phyloP scores from a whole-genome alignment of 2,797 vertebrate genomes.

The Pipistrellus pygmaeus region DNA sequence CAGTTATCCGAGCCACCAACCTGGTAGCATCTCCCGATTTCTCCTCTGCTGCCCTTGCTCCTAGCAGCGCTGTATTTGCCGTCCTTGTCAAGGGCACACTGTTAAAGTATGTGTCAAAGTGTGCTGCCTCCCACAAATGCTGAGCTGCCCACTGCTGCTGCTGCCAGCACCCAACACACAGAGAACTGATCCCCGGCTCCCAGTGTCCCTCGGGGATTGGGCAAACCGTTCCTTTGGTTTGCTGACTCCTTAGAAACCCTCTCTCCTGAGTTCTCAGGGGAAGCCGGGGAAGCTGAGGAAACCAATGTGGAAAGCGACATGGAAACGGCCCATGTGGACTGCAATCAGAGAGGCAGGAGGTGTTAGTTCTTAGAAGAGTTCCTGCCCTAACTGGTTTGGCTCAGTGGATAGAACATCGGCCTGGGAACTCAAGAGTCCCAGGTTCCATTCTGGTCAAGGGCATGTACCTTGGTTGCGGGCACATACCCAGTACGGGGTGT shows the following conservation, averaged over 20 bases:
- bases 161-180: background rate
- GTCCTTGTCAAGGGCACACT: background rate
- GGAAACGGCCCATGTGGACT: background rate
- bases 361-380: background rate
- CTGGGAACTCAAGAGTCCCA: no score
- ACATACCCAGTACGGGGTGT: no score
- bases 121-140: rapidly evolving
- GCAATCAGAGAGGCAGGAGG: background rate
- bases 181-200: background rate
- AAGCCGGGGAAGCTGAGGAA: background rate
- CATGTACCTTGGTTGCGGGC: no score
- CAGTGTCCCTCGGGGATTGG: background rate
- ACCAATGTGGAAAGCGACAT: background rate
- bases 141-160: background rate
- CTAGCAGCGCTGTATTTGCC: rapidly evolving
- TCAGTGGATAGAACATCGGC: no score
- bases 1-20: background rate
- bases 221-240: background rate
- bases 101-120: rapidly evolving
- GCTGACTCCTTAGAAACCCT: background rate
- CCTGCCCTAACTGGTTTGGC: background rate
- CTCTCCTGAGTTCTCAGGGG: background rate
- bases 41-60: background rate
- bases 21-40: rapidly evolving
- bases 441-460: no score